phyloP scores from a whole-genome alignment of 2,888 invertebrate genomes.

The Notodonta dromedarius region DNA sequence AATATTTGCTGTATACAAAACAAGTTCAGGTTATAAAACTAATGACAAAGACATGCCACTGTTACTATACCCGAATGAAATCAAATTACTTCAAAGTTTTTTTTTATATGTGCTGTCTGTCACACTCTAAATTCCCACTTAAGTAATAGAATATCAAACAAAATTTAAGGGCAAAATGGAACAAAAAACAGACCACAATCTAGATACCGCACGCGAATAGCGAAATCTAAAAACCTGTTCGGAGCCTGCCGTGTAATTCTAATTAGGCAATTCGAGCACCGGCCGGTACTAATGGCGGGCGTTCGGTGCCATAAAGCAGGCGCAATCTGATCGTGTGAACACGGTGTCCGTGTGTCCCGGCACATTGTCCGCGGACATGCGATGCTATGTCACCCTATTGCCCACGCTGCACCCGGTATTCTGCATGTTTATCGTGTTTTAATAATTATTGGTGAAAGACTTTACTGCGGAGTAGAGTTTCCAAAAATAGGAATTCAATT shows the following conservation, averaged over 20 bases:
- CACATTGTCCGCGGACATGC: slow-evolving; percentile 77
- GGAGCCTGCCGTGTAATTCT: slow-evolving; percentile 69
- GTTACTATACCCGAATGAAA: neutral
- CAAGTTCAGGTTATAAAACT: neutral
- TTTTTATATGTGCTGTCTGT: neutral
- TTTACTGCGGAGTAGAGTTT: neutral
- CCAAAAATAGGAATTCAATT: neutral
- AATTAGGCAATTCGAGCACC: slow-evolving; percentile 80
- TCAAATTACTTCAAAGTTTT: neutral
- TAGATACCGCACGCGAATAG: slow-evolving; percentile 53
- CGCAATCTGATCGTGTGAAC: slow-evolving; percentile 82
- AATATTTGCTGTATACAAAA: neutral
- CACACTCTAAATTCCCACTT: neutral
- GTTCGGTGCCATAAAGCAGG: slow-evolving; percentile 71
- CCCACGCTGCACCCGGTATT: slow-evolving; percentile 50
- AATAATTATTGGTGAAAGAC: slow-evolving; percentile 32
- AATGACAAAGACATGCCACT: no score
- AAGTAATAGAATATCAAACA: slow-evolving; percentile 28
- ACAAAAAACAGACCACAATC: slow-evolving; percentile 34
- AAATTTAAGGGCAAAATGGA: slow-evolving; percentile 18
- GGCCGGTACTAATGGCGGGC: slow-evolving; percentile 72
- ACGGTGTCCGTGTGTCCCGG: slow-evolving; percentile 68
- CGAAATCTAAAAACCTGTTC: slow-evolving; percentile 59
- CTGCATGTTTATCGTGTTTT: slow-evolving; percentile 1
- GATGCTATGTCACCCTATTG: slow-evolving; percentile 79